phyloP scores from a whole-genome alignment of 2,888 invertebrate genomes.

The Drosophila kanekoi region DNA sequence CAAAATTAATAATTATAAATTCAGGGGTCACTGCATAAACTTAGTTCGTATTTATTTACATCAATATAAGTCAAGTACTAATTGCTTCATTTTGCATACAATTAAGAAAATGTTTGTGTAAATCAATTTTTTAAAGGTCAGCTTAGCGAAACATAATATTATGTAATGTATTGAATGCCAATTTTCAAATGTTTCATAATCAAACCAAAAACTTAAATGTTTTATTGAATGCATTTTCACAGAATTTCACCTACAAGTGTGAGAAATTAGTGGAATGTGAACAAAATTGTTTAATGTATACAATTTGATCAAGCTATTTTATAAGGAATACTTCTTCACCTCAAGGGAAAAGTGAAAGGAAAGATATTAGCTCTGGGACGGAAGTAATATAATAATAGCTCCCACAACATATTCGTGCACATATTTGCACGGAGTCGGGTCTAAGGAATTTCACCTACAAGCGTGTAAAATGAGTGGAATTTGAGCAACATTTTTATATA shows the following conservation, averaged over 20 bases:
- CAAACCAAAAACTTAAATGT: no score
- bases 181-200: no score
- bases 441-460: no score
- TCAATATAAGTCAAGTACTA: background rate
- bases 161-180: background rate
- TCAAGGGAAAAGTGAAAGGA: no score
- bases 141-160: background rate
- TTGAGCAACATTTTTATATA: no score
- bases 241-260: background rate
- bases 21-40: constrained; percentile 36
- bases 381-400: no score
- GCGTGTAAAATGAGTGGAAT: constrained; percentile 1
- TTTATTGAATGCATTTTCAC: background rate
- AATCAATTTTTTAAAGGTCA: constrained; percentile 7
- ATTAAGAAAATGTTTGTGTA: background rate
- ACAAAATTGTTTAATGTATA: no score
- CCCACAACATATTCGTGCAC: no score
- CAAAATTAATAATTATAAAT: constrained; percentile 29
- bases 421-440: no score
- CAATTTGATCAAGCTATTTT: no score
- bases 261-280: background rate
- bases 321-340: no score
- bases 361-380: no score
- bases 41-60: background rate
- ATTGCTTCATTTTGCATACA: constrained; percentile 1